Percentiles rank a stretch among this genome's conserved stretches.
Conservation (phyloP, 2,797 vertebrate genomes). For the Linurgus olivaceus region DNA sequence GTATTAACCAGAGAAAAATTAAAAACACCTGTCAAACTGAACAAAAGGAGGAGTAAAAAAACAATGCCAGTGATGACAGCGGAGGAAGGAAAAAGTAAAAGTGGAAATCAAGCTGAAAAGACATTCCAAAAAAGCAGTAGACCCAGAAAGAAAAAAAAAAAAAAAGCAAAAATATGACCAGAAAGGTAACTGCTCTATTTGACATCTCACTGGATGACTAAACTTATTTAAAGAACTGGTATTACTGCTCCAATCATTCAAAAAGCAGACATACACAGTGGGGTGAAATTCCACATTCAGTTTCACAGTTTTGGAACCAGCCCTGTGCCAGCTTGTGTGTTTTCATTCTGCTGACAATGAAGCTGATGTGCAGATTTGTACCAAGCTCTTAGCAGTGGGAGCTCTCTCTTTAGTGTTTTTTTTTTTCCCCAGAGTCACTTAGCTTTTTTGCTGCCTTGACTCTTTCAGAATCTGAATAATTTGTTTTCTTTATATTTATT, state of each 20-base stretch:
- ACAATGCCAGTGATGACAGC: neutral
- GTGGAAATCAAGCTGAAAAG: neutral
- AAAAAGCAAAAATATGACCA: neutral
- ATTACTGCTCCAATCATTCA: neutral
- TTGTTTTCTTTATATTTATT: slow-evolving; percentile 11
- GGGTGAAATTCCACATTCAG: neutral
- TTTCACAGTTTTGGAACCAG: neutral
- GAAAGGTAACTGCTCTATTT: neutral
- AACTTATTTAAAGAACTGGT: neutral
- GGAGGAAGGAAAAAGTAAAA: neutral
- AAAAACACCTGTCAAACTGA: neutral
- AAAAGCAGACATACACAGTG: neutral
- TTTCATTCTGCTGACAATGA: neutral
- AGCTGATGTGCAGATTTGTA: neutral
- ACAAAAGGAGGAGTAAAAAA: neutral
- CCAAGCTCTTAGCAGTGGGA: neutral
- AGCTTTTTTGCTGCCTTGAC: neutral
- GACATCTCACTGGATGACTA: neutral
- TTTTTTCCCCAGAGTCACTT: neutral
- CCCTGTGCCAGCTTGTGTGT: neutral
- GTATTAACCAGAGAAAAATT: neutral
- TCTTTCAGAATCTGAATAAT: neutral
- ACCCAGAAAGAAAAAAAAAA: neutral
- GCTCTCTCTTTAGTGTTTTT: neutral
- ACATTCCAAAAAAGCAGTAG: neutral